Conservation (phyloP, 2,797 vertebrate species). For the Martes flavigula region DNA sequence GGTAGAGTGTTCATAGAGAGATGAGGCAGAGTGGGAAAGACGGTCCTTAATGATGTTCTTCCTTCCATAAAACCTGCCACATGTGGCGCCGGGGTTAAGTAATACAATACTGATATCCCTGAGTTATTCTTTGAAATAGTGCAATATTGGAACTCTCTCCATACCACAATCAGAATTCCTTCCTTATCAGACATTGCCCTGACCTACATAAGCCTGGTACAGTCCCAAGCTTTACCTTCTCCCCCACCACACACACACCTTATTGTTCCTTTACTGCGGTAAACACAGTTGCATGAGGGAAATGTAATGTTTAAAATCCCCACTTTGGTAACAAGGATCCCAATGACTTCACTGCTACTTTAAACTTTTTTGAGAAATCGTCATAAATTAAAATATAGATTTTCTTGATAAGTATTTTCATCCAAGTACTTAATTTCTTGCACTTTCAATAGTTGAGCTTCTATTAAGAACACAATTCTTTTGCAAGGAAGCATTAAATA, state of each 20-base stretch:
- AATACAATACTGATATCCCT: neutral
- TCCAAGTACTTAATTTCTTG: neutral
- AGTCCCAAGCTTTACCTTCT: neutral
- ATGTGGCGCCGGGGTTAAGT: neutral
- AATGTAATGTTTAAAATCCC: neutral
- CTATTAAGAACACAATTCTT: conserved; percentile 15
- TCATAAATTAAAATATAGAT: neutral
- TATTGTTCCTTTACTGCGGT: neutral
- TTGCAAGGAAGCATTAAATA: conserved; percentile 20
- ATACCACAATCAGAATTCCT: neutral
- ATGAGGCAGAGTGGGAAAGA: neutral
- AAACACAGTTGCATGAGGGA: neutral
- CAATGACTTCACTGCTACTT: neutral
- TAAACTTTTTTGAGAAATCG: neutral
- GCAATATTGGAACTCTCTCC: neutral
- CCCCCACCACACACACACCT: neutral
- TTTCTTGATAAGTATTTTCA: neutral
- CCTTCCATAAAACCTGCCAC: neutral
- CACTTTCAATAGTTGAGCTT: neutral
- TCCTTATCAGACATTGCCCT: neutral
- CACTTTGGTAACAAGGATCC: neutral
- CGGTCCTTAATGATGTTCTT: neutral
- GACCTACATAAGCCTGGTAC: neutral
- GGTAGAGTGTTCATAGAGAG: neutral
- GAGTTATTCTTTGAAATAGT: neutral